Evolutionary conservation across 2,113 vertebrate genomes (phyloP).

Genomic region (Prietella phreatophila): DNA sequence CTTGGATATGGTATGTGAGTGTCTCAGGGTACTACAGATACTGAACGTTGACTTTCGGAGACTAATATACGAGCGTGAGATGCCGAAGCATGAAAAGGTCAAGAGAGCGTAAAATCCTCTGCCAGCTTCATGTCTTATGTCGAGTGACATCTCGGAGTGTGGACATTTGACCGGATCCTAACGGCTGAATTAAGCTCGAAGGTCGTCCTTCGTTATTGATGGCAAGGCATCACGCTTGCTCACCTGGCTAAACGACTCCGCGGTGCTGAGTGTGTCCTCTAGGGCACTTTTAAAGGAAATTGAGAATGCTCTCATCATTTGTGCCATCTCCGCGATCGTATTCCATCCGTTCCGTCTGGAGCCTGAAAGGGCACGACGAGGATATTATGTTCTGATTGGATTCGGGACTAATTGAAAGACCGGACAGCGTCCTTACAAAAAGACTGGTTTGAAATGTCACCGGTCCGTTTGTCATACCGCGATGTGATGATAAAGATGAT

Average conservation of each 20-base stretch:
- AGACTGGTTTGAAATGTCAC: conserved; percentile 39
- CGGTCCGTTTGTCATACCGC: conserved; percentile 3
- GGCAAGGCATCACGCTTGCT: background rate
- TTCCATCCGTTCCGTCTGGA: background rate
- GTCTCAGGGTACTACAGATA: background rate
- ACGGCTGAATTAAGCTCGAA: background rate
- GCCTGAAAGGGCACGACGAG: conserved; percentile 20
- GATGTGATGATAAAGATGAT: background rate
- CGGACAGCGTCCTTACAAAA: background rate
- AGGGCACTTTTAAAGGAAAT: conserved; percentile 10
- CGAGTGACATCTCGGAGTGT: background rate
- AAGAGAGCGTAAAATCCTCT: background rate
- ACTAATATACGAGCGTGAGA: background rate
- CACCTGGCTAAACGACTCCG: conserved; percentile 7
- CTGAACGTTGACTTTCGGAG: background rate
- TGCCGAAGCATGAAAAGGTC: conserved; percentile 34
- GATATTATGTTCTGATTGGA: conserved; percentile 28
- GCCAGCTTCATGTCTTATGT: background rate
- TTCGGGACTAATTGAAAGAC: conserved; percentile 35
- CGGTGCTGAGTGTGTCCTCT: background rate
- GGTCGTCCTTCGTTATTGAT: background rate
- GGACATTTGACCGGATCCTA: background rate
- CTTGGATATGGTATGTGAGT: background rate
- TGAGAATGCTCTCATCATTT: background rate
- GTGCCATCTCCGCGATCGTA: background rate